A percentile compares a stretch with the other conserved stretches of the same genome.
phyloP scores from a whole-genome alignment of 2,888 invertebrate species.

The Carpatolechia fugitivella region DNA sequence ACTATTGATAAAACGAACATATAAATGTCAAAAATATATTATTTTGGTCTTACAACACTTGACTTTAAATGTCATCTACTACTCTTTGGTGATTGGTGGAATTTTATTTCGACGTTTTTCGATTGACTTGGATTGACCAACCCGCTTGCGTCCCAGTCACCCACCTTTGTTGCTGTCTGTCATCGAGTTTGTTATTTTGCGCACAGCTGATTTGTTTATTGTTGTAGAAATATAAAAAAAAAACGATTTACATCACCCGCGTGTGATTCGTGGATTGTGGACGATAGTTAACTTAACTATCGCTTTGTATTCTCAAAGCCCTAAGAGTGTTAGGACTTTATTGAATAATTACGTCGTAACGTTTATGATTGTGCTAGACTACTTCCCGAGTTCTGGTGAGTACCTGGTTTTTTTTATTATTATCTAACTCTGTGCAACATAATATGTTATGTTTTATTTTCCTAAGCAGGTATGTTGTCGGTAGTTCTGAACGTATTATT shows the following conservation, averaged over 20 bases:
- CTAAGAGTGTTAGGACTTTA: conserved; percentile 14
- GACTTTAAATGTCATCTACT: not conserved
- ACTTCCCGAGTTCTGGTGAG: conserved; percentile 18
- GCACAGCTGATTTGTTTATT: conserved; percentile 20
- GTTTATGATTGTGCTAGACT: not conserved
- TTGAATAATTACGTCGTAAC: conserved; percentile 19
- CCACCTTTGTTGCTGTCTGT: conserved; percentile 16
- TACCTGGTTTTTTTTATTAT: conserved; percentile 6
- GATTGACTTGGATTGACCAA: too few relatives aligned
- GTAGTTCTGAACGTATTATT: too few relatives aligned
- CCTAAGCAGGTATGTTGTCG: too few relatives aligned
- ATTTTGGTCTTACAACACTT: conserved; percentile 3
- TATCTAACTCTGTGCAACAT: conserved; percentile 13
- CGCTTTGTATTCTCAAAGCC: conserved; percentile 13
- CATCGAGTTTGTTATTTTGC: conserved; percentile 12
- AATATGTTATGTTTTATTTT: too few relatives aligned
- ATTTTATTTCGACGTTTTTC: conserved; percentile 14
- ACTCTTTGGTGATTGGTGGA: conserved; percentile 12
- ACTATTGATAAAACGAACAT: not conserved
- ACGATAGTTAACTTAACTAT: not conserved
- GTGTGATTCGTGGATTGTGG: conserved; percentile 25
- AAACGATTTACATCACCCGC: conserved; percentile 17
- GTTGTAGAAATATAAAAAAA: conserved; percentile 17
- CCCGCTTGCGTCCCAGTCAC: not conserved
- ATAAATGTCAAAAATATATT: not conserved